These are phyloP conservation scores for Apaloderma vittatum DNA, from an alignment of 2,113 vertebrate species.

Conservation along the genomic window DNA sequence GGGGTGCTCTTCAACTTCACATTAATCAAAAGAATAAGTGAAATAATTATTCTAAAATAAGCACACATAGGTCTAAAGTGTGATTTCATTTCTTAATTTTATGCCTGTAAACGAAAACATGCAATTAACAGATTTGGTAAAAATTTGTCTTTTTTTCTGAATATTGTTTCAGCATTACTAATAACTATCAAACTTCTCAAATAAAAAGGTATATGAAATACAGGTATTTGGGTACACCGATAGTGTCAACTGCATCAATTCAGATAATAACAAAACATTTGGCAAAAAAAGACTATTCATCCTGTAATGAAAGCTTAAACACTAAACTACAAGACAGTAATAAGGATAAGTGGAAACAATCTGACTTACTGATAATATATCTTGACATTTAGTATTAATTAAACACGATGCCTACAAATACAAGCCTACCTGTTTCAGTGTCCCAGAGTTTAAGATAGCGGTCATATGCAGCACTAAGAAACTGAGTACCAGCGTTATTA, in stretches of 20 bases:
- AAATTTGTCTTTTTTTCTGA: background rate
- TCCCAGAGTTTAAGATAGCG: constrained; percentile 99
- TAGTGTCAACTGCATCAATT: background rate
- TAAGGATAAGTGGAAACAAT: background rate
- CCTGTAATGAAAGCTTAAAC: background rate
- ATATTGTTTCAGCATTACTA: background rate
- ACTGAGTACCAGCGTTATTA: constrained; percentile 91
- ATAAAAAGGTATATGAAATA: background rate
- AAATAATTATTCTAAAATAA: background rate
- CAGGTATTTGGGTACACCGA: background rate
- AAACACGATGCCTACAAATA: background rate
- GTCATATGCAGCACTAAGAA: constrained; percentile 96
- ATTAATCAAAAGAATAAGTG: background rate
- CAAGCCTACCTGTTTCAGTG: constrained; percentile 90
- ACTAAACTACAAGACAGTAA: background rate
- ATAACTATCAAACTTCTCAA: background rate
- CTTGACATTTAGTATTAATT: background rate
- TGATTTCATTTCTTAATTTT: background rate
- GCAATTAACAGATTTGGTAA: background rate
- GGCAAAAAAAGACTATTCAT: background rate
- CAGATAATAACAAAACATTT: background rate
- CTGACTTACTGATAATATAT: background rate
- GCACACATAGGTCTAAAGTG: background rate
- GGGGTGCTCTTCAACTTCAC: background rate
- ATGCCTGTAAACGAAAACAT: background rate